These are phyloP conservation scores for Carassius auratus DNA, from an alignment of 2,113 vertebrate species.

Conservation along the genomic window DNA sequence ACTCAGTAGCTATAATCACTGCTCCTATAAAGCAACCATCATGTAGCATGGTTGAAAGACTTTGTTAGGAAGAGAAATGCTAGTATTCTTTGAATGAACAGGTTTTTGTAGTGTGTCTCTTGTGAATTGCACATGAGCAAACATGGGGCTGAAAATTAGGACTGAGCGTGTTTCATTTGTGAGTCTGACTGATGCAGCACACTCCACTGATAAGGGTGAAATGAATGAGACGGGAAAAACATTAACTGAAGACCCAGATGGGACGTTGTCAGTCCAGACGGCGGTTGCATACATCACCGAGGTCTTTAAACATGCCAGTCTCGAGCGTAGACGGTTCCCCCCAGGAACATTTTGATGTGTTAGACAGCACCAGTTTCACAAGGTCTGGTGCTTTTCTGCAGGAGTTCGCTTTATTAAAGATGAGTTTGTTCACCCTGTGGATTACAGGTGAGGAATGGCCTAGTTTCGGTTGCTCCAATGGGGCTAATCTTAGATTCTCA, in stretches of 20 bases:
- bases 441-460: neutral
- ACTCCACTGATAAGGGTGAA: neutral
- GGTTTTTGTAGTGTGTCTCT: neutral
- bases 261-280: neutral
- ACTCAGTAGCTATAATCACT: conserved; percentile 3
- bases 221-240: neutral
- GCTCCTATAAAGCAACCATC: neutral
- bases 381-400: neutral
- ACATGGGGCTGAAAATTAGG: neutral
- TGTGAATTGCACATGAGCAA: neutral
- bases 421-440: neutral
- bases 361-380: neutral
- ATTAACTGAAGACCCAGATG: neutral
- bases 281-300: neutral
- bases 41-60: neutral
- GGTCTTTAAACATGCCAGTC: conserved; percentile 18
- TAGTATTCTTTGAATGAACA: neutral
- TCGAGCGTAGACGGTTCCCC: neutral
- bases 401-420: neutral
- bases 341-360: neutral
- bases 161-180: neutral
- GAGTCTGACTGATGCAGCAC: neutral
- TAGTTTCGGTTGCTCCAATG: neutral
- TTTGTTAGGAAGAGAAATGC: neutral
- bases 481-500: neutral